Percentiles rank a stretch among this genome's conserved stretches.
Evolutionary conservation across 2,113 vertebrate species (phyloP).

Genomic region (Pteruthius melanotis): DNA sequence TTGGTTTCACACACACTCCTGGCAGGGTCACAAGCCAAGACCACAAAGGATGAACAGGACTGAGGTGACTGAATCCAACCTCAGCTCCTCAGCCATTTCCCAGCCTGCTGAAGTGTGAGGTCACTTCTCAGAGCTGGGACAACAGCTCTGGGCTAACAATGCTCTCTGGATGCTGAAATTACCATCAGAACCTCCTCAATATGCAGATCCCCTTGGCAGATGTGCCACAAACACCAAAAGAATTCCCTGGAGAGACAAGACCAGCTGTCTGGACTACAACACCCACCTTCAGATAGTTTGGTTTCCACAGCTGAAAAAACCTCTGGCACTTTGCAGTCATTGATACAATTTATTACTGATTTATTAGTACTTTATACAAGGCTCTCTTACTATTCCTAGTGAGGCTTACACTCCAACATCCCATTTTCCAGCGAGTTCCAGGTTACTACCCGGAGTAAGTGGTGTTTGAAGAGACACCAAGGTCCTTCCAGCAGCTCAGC

Average conservation of each 20-base stretch:
- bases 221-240: background rate
- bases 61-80: rapidly evolving
- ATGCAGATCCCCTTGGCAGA: background rate
- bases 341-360: background rate
- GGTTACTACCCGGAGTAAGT: background rate
- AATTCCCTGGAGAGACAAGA: background rate
- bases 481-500: background rate
- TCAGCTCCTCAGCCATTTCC: background rate
- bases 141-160: background rate
- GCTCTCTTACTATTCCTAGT: background rate
- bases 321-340: background rate
- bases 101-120: background rate
- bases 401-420: background rate
- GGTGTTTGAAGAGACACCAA: background rate
- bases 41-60: background rate
- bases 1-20: background rate
- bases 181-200: background rate
- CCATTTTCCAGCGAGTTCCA: background rate
- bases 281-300: background rate
- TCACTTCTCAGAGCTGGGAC: background rate
- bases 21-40: background rate
- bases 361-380: background rate
- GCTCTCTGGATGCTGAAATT: background rate
- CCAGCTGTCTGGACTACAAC: background rate
- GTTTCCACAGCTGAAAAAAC: background rate